These are phyloP conservation scores for Nomada lathburiana DNA, from an alignment of 2,888 invertebrate species.

Conservation along the genomic window DNA sequence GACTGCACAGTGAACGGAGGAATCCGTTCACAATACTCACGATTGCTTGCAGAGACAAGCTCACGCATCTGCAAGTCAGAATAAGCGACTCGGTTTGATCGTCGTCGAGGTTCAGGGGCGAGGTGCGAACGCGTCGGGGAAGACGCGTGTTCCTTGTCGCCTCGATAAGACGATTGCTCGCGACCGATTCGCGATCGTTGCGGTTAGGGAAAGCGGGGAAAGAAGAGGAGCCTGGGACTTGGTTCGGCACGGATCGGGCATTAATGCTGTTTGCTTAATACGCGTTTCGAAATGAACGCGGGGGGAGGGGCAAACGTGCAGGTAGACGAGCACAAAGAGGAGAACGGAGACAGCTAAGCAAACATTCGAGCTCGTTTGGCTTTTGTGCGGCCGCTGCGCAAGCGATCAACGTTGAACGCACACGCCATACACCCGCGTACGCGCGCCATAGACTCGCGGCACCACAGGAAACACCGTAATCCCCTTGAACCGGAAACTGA, in stretches of 20 bases:
- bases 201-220: conserved; percentile 10
- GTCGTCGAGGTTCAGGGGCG: conserved; percentile 1
- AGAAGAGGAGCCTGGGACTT: conserved; percentile 3
- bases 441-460: conserved; percentile 38
- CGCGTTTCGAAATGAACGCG: conserved; percentile 67
- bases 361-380: conserved; percentile 77
- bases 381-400: conserved; percentile 61
- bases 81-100: conserved; percentile 44
- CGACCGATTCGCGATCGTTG: conserved; percentile 18
- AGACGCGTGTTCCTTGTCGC: conserved; percentile 19
- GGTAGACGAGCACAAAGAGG: conserved; percentile 73
- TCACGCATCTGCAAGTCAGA: conserved; percentile 60
- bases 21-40: conserved; percentile 50
- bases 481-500: conserved; percentile 54
- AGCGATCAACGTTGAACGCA: conserved; percentile 57
- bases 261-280: conserved; percentile 78
- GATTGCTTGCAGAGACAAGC: conserved; percentile 43
- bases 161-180: conserved; percentile 49
- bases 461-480: conserved; percentile 40
- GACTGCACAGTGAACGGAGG: conserved; percentile 20
- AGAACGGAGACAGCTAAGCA: conserved; percentile 76
- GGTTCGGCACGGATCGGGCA: conserved; percentile 64
- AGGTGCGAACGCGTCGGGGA: conserved; percentile 29
- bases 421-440: conserved; percentile 36
- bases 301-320: conserved; percentile 76